A percentile compares a stretch with the other conserved stretches of the same genome.
Conservation (phyloP, 2,888 invertebrate species). For the Lasius fuliginosus region DNA sequence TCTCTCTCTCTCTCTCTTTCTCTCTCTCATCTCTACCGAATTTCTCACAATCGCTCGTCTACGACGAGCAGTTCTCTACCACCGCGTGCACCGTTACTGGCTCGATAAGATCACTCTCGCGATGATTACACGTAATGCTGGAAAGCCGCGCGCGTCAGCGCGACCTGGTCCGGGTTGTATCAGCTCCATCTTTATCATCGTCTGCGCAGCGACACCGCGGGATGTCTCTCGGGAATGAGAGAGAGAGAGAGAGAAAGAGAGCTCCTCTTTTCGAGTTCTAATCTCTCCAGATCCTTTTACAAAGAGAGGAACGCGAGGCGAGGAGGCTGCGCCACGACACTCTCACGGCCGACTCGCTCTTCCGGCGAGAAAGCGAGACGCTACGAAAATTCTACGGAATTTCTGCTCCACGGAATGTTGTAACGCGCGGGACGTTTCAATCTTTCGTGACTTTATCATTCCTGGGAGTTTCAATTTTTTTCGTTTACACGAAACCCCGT, state of each 20-base stretch:
- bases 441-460: neutral
- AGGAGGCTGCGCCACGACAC: conserved; percentile 48
- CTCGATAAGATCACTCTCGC: conserved; percentile 71
- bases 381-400: conserved; percentile 54
- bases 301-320: conserved; percentile 51
- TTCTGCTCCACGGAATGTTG: conserved; percentile 46
- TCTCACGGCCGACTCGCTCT: conserved; percentile 25
- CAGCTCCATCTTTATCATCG: conserved; percentile 78
- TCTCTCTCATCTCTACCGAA: conserved; percentile 57
- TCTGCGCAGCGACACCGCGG: conserved; percentile 72
- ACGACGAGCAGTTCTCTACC: conserved; percentile 47
- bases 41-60: conserved; percentile 68
- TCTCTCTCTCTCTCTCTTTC: conserved; percentile 3
- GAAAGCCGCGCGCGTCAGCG: conserved; percentile 68
- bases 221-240: conserved; percentile 60
- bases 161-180: conserved; percentile 70
- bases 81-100: conserved; percentile 56
- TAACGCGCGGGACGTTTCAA: conserved; percentile 36
- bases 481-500: neutral
- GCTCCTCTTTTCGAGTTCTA: conserved; percentile 64
- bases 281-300: conserved; percentile 57
- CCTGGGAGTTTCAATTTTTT: neutral
- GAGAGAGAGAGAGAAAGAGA: conserved; percentile 5
- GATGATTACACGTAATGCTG: conserved; percentile 71
- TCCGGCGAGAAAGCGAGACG: conserved; percentile 54